Percentiles rank a stretch among this genome's conserved stretches.
phyloP scores from a whole-genome alignment of 2,113 vertebrate genomes.

The Macrotis lagotis region DNA sequence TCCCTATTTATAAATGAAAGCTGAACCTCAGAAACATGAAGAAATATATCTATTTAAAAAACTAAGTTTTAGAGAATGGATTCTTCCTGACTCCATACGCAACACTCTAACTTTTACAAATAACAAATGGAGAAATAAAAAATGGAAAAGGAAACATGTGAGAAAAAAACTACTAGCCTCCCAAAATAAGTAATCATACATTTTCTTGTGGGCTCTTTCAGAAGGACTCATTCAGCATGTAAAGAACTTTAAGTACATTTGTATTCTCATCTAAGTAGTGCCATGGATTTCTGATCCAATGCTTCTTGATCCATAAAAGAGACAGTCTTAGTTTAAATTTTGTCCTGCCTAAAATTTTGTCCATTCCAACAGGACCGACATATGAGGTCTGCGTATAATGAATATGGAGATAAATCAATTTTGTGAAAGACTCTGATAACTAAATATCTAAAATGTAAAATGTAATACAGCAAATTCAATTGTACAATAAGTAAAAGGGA shows the following conservation, averaged over 20 bases:
- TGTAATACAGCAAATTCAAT: conserved; percentile 13
- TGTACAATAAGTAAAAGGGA: not conserved
- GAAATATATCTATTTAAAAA: not conserved
- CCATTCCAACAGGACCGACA: conserved; percentile 57
- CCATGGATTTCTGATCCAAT: conserved; percentile 52
- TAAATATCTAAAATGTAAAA: conserved; percentile 70
- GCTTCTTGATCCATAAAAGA: conserved; percentile 49
- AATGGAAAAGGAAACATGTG: not conserved
- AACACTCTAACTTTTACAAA: conserved; percentile 28
- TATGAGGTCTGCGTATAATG: conserved; percentile 50
- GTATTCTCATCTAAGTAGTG: conserved; percentile 48
- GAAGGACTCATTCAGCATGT: not conserved
- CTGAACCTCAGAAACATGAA: too few species aligned
- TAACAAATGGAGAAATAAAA: conserved; percentile 36
- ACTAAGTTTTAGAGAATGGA: not conserved
- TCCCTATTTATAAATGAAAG: too few species aligned
- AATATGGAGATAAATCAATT: conserved; percentile 68
- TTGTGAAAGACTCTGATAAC: conserved; percentile 62
- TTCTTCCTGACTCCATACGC: not conserved
- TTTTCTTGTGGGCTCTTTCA: conserved; percentile 51
- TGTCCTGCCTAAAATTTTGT: conserved; percentile 66
- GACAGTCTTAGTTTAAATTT: conserved; percentile 60
- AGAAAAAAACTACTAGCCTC: conserved; percentile 15
- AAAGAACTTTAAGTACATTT: conserved; percentile 53
- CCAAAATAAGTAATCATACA: conserved; percentile 38